Evolutionary conservation across 2,113 vertebrate genomes (phyloP), one percentile per base, ranked within the genome.

Genomic region (Mormyrus lacerda): DNA sequence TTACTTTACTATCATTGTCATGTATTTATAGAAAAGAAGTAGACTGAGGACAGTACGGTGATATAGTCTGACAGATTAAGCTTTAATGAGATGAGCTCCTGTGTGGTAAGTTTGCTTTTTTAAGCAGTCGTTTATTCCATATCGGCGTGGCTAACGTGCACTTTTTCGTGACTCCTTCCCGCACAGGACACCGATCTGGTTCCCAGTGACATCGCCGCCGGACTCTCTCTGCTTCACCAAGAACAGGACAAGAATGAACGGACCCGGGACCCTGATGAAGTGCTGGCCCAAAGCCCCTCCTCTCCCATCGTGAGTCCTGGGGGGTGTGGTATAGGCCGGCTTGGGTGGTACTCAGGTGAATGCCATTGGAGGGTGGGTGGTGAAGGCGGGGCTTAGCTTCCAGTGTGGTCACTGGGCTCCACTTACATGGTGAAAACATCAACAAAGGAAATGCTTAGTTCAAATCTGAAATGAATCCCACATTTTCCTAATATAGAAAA

Each of bases 121-220:
- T 61, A 61, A 89, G 87, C 17, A 27, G 61, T 27, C 0, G 15
- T 79, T 79, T 79, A 42, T 79, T 79, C 73, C 35, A 0, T 19
- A 79, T 79, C 1, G 1, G 1, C 19, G 6, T 8, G n/a, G 89
- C 45, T 85, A 44, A 39, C 11, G 17, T 85, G 3, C 91, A 35
- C 90, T 88, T 31, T 90, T 50, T 17, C 7, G 0, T 55, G 47
- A 11, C n/a, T 51, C 47, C 88, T 79, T 2, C 87, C 31, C 88
- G 4, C 92, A 1, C 94, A 99, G 98, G 98, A 99, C 94, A 99
- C 98, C 2, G 98, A 99, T 85, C 94, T 99, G 91, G 98, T 99
- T 79, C 95, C 98, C 53, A 99, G 98, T 50, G 98, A 99, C 91
- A 98, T 99, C 1, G 98, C 98, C 0, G 98, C 97, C 0, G 98